phyloP scores from a whole-genome alignment of 2,113 vertebrate genomes.

The Arothron firmamentum region DNA sequence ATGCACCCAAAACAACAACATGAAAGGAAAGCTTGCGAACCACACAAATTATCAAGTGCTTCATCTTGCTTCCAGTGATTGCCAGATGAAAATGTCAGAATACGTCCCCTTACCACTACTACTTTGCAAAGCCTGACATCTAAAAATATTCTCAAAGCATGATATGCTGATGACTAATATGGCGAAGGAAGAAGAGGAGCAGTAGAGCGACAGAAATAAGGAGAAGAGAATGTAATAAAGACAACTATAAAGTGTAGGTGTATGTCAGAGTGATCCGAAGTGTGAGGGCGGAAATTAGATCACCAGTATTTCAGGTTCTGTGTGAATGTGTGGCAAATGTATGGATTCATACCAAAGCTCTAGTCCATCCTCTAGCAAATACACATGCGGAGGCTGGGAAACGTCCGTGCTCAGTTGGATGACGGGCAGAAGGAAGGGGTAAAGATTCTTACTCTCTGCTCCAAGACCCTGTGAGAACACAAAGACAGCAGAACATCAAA shows the following conservation, averaged over 20 bases:
- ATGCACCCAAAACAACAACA: constrained; percentile 21
- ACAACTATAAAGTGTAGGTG: constrained; percentile 4
- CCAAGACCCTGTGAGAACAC: constrained; percentile 83
- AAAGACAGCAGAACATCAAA: constrained; percentile 9
- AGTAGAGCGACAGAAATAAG: background rate
- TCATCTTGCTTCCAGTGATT: background rate
- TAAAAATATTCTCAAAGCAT: background rate
- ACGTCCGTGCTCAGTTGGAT: constrained; percentile 98
- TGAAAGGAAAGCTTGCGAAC: constrained; percentile 1
- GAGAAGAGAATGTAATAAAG: background rate
- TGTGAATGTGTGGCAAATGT: background rate
- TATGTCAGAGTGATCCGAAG: constrained; percentile 11
- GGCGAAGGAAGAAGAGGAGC: constrained; percentile 1
- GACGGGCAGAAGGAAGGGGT: constrained; percentile 94
- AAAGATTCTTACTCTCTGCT: constrained; percentile 92
- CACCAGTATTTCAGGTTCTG: constrained; percentile 11
- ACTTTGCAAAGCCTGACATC: constrained; percentile 12
- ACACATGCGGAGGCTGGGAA: constrained; percentile 95
- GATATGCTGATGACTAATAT: constrained; percentile 13
- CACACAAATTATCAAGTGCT: constrained; percentile 8
- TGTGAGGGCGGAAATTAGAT: constrained; percentile 15
- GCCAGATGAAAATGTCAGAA: constrained; percentile 1
- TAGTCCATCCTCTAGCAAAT: constrained; percentile 96
- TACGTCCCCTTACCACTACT: background rate
- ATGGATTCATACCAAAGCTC: constrained; percentile 86